phyloP scores from a whole-genome alignment of 2,113 vertebrate species.

The Toxostoma redivivum region DNA sequence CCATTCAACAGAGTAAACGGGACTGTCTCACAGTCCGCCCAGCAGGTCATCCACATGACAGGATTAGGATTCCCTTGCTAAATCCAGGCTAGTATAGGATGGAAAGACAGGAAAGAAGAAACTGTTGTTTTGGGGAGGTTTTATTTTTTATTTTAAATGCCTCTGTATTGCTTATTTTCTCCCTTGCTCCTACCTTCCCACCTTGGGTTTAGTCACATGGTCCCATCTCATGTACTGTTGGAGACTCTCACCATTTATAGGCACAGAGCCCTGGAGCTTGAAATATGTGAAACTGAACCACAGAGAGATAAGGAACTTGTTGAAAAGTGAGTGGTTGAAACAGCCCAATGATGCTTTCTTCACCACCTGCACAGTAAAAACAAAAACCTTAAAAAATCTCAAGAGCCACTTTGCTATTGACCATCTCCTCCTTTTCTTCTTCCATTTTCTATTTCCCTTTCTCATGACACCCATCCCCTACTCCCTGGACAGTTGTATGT shows the following conservation, averaged over 20 bases:
- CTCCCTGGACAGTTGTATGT: neutral
- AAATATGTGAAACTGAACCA: fast-evolving
- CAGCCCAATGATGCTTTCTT: neutral
- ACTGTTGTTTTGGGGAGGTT: neutral
- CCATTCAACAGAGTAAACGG: neutral
- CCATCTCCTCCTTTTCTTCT: neutral
- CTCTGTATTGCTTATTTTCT: neutral
- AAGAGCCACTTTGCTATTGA: neutral
- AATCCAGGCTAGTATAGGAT: neutral
- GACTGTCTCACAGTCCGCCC: neutral
- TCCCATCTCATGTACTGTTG: neutral
- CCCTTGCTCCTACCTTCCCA: neutral
- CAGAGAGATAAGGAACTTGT: neutral
- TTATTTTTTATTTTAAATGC: neutral
- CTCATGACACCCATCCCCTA: neutral
- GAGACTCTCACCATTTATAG: neutral
- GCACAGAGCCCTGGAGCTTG: neutral
- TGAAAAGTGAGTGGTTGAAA: neutral
- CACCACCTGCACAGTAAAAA: neutral
- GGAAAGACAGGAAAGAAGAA: neutral
- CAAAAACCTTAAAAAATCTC: neutral
- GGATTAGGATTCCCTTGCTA: neutral
- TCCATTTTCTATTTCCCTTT: neutral
- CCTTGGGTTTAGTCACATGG: neutral
- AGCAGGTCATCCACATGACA: neutral